Percentiles rank a stretch among this genome's conserved stretches.
Conservation (phyloP, 2,888 invertebrate genomes). For the Panzeria rudis region DNA sequence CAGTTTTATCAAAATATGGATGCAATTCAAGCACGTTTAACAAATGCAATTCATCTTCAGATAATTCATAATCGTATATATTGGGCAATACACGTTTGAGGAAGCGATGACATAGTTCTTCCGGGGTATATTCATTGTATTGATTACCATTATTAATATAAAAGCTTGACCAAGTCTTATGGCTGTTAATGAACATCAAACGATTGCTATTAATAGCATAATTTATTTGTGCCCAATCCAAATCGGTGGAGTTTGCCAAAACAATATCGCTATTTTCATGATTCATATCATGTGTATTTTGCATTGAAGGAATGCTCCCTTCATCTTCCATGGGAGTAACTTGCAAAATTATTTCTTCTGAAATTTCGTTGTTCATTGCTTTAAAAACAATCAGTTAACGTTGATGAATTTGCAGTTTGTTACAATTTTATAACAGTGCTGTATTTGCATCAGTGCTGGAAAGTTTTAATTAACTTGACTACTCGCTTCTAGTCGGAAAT, state of each 20-base stretch:
- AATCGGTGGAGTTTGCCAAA: slow-evolving; percentile 1
- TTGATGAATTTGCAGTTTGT: not conserved
- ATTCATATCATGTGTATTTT: not conserved
- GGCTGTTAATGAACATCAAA: slow-evolving; percentile 39
- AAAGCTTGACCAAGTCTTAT: slow-evolving; percentile 48
- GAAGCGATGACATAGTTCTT: slow-evolving; percentile 49
- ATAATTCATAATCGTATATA: slow-evolving; percentile 54
- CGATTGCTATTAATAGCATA: slow-evolving; percentile 51
- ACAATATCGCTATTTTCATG: not conserved
- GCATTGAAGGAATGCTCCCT: not conserved
- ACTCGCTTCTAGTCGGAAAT: not conserved
- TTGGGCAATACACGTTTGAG: slow-evolving; percentile 42
- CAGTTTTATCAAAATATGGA: slow-evolving; percentile 47
- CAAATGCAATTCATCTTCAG: slow-evolving; percentile 36
- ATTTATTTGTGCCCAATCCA: slow-evolving; percentile 58
- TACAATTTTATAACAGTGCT: not conserved
- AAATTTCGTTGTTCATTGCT: not conserved
- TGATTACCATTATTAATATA: slow-evolving; percentile 22
- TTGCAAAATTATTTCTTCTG: not conserved
- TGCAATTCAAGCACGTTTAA: slow-evolving; percentile 41
- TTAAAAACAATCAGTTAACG: not conserved
- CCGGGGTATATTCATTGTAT: slow-evolving; percentile 44
- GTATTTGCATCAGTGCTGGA: not conserved
- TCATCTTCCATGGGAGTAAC: too few species aligned
- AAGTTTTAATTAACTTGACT: not conserved